These are phyloP conservation scores for Lamprologus ornatipinnis DNA, from an alignment of 2,113 vertebrate genomes.

Conservation along the genomic window DNA sequence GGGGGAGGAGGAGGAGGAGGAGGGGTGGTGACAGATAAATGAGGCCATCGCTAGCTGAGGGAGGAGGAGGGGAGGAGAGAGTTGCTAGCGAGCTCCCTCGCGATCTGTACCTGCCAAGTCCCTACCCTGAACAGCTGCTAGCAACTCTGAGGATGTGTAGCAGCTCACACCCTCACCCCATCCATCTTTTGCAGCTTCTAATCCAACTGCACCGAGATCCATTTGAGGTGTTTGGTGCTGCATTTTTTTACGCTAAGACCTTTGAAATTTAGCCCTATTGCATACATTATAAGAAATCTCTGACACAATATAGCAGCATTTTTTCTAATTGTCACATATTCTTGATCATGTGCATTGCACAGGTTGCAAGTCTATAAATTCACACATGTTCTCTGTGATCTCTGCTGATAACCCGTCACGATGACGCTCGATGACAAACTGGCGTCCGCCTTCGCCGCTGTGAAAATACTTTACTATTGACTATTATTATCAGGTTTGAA, in stretches of 20 bases:
- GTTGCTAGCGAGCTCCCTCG: conserved; percentile 53
- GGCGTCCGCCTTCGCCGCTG: background rate
- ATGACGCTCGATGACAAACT: background rate
- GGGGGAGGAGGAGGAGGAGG: background rate
- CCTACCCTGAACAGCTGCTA: conserved; percentile 66
- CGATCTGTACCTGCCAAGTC: conserved; percentile 68
- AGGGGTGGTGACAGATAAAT: conserved; percentile 61
- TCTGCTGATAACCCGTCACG: background rate
- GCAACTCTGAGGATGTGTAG: conserved; percentile 42
- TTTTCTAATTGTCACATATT: background rate
- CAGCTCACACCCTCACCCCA: conserved; percentile 18
- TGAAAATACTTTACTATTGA: background rate
- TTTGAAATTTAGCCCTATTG: background rate
- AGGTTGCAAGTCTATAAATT: background rate
- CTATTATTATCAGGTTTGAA: background rate
- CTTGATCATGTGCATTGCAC: background rate
- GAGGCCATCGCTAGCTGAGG: conserved; percentile 55
- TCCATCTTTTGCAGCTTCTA: conserved; percentile 43
- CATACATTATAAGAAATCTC: background rate
- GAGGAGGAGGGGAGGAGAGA: conserved; percentile 39
- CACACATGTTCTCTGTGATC: background rate
- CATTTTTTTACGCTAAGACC: background rate
- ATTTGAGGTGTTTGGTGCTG: conserved; percentile 20
- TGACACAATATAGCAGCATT: background rate
- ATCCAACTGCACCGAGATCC: conserved; percentile 3